Evolutionary conservation across 2,797 vertebrate genomes (phyloP).

Genomic region (Urosaurus nigricauda): DNA sequence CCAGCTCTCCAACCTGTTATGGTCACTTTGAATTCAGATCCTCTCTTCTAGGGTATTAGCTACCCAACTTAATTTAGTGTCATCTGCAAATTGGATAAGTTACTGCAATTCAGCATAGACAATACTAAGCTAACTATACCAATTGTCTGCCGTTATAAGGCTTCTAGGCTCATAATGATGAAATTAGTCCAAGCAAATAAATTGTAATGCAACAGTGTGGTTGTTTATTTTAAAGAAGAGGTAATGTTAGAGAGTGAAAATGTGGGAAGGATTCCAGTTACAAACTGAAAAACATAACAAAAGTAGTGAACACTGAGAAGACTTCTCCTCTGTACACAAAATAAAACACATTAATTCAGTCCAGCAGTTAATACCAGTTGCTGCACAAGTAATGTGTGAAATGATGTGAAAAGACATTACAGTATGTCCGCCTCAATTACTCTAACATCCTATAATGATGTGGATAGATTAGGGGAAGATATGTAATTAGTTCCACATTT

Average conservation of each 20-base stretch:
- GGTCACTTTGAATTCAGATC: too few species aligned
- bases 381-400: conserved; percentile 25
- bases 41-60: too few species aligned
- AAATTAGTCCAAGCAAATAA: not conserved
- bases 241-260: not conserved
- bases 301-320: not conserved
- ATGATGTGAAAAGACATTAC: conserved; percentile 39
- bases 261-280: not conserved
- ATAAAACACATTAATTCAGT: conserved; percentile 32
- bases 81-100: not conserved
- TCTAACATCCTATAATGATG: conserved; percentile 32
- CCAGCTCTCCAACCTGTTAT: too few species aligned
- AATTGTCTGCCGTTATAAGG: not conserved
- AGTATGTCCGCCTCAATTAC: conserved; percentile 34
- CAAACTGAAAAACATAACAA: not conserved
- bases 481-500: conserved; percentile 34
- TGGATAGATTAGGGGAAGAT: conserved; percentile 34
- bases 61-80: too few species aligned
- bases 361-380: conserved; percentile 25
- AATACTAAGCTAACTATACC: not conserved
- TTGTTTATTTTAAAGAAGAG: not conserved
- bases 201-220: too few species aligned
- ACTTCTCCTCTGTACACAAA: not conserved
- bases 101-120: not conserved
- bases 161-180: not conserved